phyloP scores from a whole-genome alignment of 2,888 invertebrate genomes.

The Perdita meconis region DNA sequence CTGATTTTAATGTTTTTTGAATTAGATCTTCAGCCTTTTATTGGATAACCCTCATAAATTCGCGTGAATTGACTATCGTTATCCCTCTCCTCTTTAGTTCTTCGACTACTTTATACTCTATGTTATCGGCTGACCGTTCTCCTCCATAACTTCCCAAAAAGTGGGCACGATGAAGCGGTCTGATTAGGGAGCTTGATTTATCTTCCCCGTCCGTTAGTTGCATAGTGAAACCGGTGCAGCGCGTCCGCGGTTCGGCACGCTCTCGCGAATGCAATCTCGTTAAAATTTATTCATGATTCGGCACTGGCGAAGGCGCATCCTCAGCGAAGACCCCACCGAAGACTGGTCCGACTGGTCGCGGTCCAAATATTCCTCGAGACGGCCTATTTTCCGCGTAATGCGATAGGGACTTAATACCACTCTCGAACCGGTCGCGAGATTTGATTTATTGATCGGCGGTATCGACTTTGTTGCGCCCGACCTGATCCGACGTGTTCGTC shows the following conservation, averaged over 20 bases:
- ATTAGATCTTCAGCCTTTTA: too few species aligned
- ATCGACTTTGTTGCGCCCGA: constrained; percentile 66
- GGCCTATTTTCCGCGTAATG: constrained; percentile 72
- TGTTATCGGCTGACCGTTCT: constrained; percentile 23
- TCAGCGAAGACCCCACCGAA: constrained; percentile 52
- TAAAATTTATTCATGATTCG: constrained; percentile 80
- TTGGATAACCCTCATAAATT: constrained; percentile 19
- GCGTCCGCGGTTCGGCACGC: constrained; percentile 24
- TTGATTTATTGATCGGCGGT: constrained; percentile 71
- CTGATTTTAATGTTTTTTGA: too few species aligned
- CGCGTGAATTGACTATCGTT: constrained; percentile 22
- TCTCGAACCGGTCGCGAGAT: constrained; percentile 63
- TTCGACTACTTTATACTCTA: constrained; percentile 26
- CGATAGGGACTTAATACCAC: constrained; percentile 69
- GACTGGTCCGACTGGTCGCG: constrained; percentile 74
- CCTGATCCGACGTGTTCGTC: constrained; percentile 55
- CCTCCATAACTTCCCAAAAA: constrained; percentile 76
- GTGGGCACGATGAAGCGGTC: constrained; percentile 77
- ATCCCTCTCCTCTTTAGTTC: constrained; percentile 30
- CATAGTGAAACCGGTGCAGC: constrained; percentile 10
- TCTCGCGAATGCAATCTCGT: constrained; percentile 71
- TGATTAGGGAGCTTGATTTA: constrained; percentile 79
- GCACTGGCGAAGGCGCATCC: constrained; percentile 56
- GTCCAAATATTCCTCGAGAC: constrained; percentile 68
- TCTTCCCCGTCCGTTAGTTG: constrained; percentile 56